Conservation (phyloP, 2,797 vertebrate species). For the Gobionotothen gibberifrons region DNA sequence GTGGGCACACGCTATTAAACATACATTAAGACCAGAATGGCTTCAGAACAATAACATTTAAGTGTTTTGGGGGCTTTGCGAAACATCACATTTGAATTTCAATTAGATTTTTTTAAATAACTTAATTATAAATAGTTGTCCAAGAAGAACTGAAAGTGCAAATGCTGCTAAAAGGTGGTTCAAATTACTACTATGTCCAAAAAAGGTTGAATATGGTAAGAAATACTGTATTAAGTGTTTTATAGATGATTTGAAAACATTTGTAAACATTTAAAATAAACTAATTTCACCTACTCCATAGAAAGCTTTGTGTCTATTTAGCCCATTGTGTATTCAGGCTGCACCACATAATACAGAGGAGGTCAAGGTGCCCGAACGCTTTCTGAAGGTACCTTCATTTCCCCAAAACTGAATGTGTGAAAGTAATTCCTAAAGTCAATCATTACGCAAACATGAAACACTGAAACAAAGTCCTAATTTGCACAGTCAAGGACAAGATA, state of each 20-base stretch:
- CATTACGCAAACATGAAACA: conserved; percentile 27
- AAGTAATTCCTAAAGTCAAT: conserved; percentile 27
- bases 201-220: conserved; percentile 8
- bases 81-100: background rate
- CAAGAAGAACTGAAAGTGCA: background rate
- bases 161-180: conserved; percentile 16
- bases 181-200: background rate
- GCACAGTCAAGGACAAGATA: conserved; percentile 43
- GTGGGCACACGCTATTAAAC: too few species aligned
- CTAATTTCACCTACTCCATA: conserved; percentile 13
- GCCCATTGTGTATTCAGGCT: conserved; percentile 24
- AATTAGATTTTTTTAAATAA: background rate
- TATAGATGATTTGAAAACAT: conserved; percentile 15
- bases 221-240: background rate
- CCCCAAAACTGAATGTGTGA: background rate
- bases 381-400: conserved; percentile 15
- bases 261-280: conserved; percentile 1
- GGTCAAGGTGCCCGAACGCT: conserved; percentile 18
- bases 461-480: conserved; percentile 44
- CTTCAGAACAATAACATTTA: background rate
- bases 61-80: background rate
- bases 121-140: conserved; percentile 1
- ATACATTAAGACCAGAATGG: too few species aligned
- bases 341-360: conserved; percentile 17
- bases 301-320: conserved; percentile 30